Percentiles rank a stretch among this genome's conserved stretches.
phyloP scores from a whole-genome alignment of 2,113 vertebrate genomes.

The Rhineura floridana region DNA sequence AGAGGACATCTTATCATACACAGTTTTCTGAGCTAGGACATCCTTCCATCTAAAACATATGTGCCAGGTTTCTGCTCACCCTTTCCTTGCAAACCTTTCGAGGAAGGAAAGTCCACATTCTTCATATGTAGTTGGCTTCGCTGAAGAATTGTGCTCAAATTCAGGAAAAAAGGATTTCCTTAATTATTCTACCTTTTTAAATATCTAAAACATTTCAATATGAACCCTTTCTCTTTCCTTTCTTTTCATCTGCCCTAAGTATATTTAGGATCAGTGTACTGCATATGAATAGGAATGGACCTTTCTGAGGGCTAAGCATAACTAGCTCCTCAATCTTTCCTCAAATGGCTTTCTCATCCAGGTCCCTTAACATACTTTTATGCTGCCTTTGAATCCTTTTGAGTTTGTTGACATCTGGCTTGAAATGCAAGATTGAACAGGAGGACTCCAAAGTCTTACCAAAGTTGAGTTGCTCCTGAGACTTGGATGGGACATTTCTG shows the following conservation, averaged over 20 bases:
- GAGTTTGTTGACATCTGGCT: not conserved
- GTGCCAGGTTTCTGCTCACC: not conserved
- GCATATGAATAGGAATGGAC: not conserved
- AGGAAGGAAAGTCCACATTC: not conserved
- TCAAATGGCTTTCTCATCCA: not conserved
- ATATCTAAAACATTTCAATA: not conserved
- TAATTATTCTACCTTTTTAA: not conserved
- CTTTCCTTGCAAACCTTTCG: not conserved
- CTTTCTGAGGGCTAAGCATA: not conserved
- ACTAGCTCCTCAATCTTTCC: not conserved
- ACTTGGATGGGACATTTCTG: not conserved
- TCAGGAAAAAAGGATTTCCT: not conserved
- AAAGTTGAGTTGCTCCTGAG: not conserved
- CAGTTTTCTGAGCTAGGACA: not conserved
- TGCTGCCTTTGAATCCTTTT: not conserved
- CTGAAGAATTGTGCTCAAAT: not conserved
- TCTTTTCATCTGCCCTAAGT: not conserved
- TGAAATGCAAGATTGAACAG: not conserved
- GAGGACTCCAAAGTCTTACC: not conserved
- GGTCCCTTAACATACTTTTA: not conserved
- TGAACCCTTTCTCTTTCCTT: not conserved
- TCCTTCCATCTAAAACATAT: not conserved
- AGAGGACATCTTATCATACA: not conserved
- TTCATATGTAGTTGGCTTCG: not conserved
- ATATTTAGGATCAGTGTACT: not conserved